phyloP scores from a whole-genome alignment of 2,113 vertebrate genomes.

The Nansenia antarctica region DNA sequence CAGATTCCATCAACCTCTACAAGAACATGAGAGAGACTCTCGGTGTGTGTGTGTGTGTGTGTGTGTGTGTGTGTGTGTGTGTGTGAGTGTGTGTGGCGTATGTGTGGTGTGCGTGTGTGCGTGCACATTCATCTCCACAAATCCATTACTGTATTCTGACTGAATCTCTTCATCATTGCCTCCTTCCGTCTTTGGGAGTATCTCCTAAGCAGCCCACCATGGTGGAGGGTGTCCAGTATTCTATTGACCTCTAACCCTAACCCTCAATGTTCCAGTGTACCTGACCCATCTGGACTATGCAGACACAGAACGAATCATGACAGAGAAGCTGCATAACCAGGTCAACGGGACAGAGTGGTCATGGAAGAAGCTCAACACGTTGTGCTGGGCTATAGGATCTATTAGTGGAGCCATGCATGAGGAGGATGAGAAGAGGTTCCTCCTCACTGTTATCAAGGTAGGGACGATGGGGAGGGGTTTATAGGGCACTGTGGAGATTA shows the following conservation, averaged over 20 bases:
- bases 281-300: conserved; percentile 98
- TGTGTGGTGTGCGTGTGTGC: not conserved
- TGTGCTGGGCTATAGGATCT: conserved; percentile 98
- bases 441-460: conserved; percentile 99
- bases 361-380: conserved; percentile 97
- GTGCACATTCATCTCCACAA: no score
- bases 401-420: conserved; percentile 99
- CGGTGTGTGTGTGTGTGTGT: not conserved
- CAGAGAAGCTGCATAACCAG: conserved; percentile 98
- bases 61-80: not conserved
- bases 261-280: conserved; percentile 84
- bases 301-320: conserved; percentile 98
- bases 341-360: conserved; percentile 98
- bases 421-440: conserved; percentile 97
- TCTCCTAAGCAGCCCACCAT: no score
- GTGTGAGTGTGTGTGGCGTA: not conserved
- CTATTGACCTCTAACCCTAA: no score
- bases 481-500: no score
- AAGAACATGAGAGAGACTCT: no score
- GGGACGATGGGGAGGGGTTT: no score
- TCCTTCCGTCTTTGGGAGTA: not conserved
- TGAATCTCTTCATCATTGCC: not conserved
- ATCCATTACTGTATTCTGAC: not conserved
- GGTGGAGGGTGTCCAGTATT: no score
- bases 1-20: no score